A percentile compares a stretch with the other conserved stretches of the same genome.
Evolutionary conservation across 2,797 vertebrate species (phyloP).

Genomic region (Nannoperca australis): DNA sequence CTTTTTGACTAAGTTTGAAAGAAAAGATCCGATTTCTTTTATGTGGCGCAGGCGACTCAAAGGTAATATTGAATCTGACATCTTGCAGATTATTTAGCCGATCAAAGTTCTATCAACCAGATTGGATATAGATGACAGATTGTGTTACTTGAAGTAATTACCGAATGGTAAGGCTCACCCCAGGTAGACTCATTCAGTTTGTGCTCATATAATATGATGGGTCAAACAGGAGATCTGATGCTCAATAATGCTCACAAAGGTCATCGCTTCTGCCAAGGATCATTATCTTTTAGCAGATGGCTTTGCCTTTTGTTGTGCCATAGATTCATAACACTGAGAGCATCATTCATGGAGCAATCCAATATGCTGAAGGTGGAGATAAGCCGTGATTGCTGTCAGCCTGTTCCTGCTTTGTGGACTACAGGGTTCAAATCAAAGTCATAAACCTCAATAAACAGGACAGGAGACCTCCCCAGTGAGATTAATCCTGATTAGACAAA

Average conservation of each 20-base stretch:
- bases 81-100: neutral
- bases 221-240: conserved; percentile 35
- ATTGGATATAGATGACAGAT: neutral
- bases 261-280: conserved; percentile 44
- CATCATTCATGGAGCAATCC: conserved; percentile 65
- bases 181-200: conserved; percentile 37
- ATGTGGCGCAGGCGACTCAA: neutral
- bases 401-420: conserved; percentile 56
- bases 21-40: neutral
- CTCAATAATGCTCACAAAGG: conserved; percentile 51
- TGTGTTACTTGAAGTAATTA: conserved; percentile 5
- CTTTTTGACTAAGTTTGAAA: conserved; percentile 6
- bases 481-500: conserved; percentile 72
- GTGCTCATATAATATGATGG: conserved; percentile 43
- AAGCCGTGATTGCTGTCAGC: conserved; percentile 67
- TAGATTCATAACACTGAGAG: conserved; percentile 61
- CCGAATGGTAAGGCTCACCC: conserved; percentile 20
- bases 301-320: conserved; percentile 54
- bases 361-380: conserved; percentile 72
- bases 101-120: neutral
- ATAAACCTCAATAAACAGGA: conserved; percentile 66
- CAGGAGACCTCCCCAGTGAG: conserved; percentile 65
- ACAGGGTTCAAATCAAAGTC: conserved; percentile 71
- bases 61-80: neutral
- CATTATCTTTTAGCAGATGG: conserved; percentile 55